Conservation (phyloP, 2,797 vertebrate species). For the Antrozous pallidus region DNA sequence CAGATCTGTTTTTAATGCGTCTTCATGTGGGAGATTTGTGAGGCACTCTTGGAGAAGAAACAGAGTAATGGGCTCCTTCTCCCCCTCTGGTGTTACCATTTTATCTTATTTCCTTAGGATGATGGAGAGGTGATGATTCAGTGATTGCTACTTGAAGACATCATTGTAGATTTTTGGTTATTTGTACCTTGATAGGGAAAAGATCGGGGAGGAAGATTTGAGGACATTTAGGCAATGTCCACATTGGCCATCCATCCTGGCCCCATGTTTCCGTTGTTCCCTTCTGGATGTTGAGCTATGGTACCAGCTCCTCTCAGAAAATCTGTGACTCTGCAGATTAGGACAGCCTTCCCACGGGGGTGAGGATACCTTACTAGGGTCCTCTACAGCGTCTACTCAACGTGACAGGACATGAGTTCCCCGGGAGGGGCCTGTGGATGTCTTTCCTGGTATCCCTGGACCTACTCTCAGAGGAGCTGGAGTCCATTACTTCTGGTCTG, state of each 20-base stretch:
- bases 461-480: background rate
- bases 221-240: background rate
- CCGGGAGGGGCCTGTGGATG: background rate
- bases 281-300: background rate
- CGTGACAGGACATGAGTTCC: background rate
- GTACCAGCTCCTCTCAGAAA: background rate
- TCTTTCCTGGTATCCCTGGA: background rate
- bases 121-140: background rate
- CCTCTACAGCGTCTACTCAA: background rate
- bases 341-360: background rate
- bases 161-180: background rate
- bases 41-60: background rate
- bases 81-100: rapidly evolving
- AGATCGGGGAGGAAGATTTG: background rate
- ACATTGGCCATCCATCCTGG: background rate
- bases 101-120: background rate
- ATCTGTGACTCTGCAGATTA: background rate
- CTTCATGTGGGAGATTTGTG: background rate
- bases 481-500: background rate
- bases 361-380: background rate
- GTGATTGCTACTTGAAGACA: background rate
- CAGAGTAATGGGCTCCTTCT: background rate
- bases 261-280: background rate
- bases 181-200: background rate
- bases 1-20: background rate